These are phyloP conservation scores for Mus pahari DNA, from an alignment of 2,113 vertebrate species.

Conservation along the genomic window DNA sequence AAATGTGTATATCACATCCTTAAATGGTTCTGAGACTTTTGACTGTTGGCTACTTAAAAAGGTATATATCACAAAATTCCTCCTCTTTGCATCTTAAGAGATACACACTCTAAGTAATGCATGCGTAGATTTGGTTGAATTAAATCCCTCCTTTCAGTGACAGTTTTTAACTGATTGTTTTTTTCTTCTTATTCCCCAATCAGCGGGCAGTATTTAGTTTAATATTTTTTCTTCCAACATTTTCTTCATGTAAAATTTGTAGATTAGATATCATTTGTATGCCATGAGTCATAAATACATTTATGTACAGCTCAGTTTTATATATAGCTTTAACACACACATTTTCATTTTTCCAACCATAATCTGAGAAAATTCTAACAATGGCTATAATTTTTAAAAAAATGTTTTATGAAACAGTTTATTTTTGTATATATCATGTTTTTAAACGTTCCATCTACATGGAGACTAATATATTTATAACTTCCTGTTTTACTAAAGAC, in stretches of 20 bases:
- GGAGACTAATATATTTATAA: conserved; percentile 21
- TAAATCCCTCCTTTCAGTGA: not conserved
- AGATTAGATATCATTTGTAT: not conserved
- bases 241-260: not conserved
- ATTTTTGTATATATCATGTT: not conserved
- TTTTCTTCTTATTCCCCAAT: not conserved
- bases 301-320: not conserved
- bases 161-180: not conserved
- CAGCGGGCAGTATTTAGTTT: not conserved
- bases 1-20: not conserved
- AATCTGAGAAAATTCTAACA: not conserved
- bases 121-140: not conserved
- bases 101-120: not conserved
- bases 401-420: not conserved
- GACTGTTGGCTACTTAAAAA: not conserved
- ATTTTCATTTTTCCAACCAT: not conserved
- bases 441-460: conserved; percentile 1
- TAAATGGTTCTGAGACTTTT: not conserved
- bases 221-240: conserved; percentile 19
- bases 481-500: not conserved
- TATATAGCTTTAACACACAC: not conserved
- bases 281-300: not conserved
- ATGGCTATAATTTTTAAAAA: not conserved
- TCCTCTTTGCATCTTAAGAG: not conserved
- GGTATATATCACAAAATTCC: not conserved